A percentile compares a stretch with the other conserved stretches of the same genome.
Conservation (phyloP, 2,888 invertebrate genomes). For the Phalera bucephala region DNA sequence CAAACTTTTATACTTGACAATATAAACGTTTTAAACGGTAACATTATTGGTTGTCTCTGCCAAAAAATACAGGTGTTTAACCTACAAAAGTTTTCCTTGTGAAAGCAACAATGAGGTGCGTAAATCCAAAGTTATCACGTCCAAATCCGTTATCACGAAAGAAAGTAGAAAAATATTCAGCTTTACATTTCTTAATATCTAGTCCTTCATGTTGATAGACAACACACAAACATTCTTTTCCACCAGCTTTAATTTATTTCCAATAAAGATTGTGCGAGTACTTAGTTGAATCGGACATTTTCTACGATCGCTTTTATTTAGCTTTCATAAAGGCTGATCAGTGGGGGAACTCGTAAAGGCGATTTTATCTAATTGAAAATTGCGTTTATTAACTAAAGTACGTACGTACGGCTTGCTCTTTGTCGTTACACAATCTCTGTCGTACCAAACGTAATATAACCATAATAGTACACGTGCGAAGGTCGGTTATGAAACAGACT, state of each 20-base stretch:
- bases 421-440: constrained; percentile 26
- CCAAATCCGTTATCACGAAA: constrained; percentile 26
- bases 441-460: constrained; percentile 18
- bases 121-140: constrained; percentile 23
- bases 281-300: constrained; percentile 31
- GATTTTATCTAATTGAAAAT: constrained; percentile 54
- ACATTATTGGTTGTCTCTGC: too few species aligned
- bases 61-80: too few species aligned
- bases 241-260: constrained; percentile 52
- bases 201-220: constrained; percentile 24
- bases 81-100: constrained; percentile 28
- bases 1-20: too few species aligned
- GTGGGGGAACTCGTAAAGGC: too few species aligned
- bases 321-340: too few species aligned
- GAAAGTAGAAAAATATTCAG: constrained; percentile 20
- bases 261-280: constrained; percentile 46
- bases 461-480: constrained; percentile 9
- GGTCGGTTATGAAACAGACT: constrained; percentile 19
- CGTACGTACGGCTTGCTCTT: constrained; percentile 27
- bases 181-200: constrained; percentile 31
- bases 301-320: constrained; percentile 38
- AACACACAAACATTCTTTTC: constrained; percentile 42
- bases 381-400: constrained; percentile 45
- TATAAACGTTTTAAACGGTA: too few species aligned
- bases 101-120: constrained; percentile 24